Evolutionary conservation across 2,888 invertebrate species (phyloP).

Genomic region (Cantharis flavilabris): DNA sequence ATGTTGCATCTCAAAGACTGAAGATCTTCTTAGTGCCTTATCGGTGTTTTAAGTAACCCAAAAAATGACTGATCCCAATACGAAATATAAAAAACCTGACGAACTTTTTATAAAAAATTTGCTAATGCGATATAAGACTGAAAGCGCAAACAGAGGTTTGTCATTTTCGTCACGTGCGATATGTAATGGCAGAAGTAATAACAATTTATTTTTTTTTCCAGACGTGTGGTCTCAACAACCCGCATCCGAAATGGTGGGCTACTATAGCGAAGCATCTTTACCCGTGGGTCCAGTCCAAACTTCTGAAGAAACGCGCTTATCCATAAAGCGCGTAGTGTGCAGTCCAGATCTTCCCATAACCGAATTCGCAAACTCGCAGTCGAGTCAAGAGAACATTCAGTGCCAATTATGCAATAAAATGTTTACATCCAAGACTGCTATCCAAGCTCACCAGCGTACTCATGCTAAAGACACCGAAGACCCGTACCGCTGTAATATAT

Average conservation of each 20-base stretch:
- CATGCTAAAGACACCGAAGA: slow-evolving; percentile 59
- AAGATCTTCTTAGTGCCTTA: slow-evolving; percentile 35
- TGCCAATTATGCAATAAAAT: slow-evolving; percentile 55
- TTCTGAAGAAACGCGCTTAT: slow-evolving; percentile 43
- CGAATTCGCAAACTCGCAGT: slow-evolving; percentile 42
- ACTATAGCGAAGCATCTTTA: slow-evolving; percentile 55
- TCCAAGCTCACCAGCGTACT: slow-evolving; percentile 49
- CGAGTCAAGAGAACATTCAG: slow-evolving; percentile 41
- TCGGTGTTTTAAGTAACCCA: slow-evolving; percentile 7
- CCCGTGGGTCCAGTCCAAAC: slow-evolving; percentile 52
- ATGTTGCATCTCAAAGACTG: slow-evolving; percentile 39
- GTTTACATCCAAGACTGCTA: slow-evolving; percentile 50
- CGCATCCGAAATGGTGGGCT: slow-evolving; percentile 58
- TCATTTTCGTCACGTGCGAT: slow-evolving; percentile 6
- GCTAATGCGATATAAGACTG: slow-evolving; percentile 45
- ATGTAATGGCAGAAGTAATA: background rate
- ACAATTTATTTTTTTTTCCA: slow-evolving; percentile 5
- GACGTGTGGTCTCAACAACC: slow-evolving; percentile 50
- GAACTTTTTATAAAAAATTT: slow-evolving; percentile 48
- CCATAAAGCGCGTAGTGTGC: slow-evolving; percentile 62
- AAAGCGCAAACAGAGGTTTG: slow-evolving; percentile 42
- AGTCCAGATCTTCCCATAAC: slow-evolving; percentile 63
- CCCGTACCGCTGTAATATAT: slow-evolving; percentile 87
- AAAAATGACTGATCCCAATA: slow-evolving; percentile 12
- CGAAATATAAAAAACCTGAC: slow-evolving; percentile 42